phyloP scores from a whole-genome alignment of 2,797 vertebrate genomes.

The Thunnus albacares region DNA sequence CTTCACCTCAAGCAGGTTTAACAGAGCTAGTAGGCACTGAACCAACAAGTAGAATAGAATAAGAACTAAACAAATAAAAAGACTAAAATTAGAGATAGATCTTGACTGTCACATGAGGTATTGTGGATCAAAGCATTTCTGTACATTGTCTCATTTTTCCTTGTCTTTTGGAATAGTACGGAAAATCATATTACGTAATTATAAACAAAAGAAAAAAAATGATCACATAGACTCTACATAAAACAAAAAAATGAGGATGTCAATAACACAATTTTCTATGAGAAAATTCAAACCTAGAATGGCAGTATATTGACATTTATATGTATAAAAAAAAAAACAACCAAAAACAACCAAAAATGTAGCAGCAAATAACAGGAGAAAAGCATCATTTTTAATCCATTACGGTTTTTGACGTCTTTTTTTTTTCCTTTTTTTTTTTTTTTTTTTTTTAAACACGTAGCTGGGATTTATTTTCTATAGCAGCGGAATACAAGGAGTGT shows the following conservation, averaged over 20 bases:
- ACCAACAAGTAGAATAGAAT: constrained; percentile 80
- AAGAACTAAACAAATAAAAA: constrained; percentile 72
- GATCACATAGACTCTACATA: constrained; percentile 90
- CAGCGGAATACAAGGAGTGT: constrained; percentile 93
- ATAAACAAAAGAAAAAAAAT: constrained; percentile 76
- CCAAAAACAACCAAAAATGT: constrained; percentile 85
- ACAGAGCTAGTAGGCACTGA: constrained; percentile 86
- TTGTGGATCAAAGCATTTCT: constrained; percentile 91
- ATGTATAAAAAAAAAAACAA: constrained; percentile 82
- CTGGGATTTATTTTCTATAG: constrained; percentile 93
- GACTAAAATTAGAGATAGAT: constrained; percentile 82
- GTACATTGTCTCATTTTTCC: constrained; percentile 75
- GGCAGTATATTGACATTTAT: constrained; percentile 95
- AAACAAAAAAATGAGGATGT: constrained; percentile 91
- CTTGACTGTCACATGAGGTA: constrained; percentile 97
- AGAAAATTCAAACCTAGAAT: constrained; percentile 96
- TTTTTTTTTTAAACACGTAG: constrained; percentile 84
- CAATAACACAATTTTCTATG: constrained; percentile 95
- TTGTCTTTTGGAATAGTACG: constrained; percentile 94
- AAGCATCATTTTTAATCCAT: constrained; percentile 89
- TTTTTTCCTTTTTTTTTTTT: constrained; percentile 52
- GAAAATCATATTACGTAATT: constrained; percentile 92
- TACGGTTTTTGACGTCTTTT: constrained; percentile 56
- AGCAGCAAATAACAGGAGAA: constrained; percentile 97
- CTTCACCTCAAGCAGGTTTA: constrained; percentile 79